A percentile compares a stretch with the other conserved stretches of the same genome.
These are phyloP conservation scores for Eptatretus atami DNA, from an alignment of 2,797 vertebrate genomes.

Conservation along the genomic window DNA sequence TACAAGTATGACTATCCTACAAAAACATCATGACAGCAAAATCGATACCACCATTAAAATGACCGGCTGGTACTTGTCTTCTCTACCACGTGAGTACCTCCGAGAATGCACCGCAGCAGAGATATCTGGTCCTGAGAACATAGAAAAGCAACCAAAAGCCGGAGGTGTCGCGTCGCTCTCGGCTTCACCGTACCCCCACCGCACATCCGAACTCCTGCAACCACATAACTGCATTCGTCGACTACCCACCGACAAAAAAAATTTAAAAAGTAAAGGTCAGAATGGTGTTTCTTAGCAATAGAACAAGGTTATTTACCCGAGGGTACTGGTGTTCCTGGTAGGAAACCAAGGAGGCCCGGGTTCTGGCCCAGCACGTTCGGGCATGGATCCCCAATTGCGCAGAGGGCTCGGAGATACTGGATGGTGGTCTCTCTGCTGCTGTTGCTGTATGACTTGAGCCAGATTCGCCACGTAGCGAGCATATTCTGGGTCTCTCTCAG, in stretches of 20 bases:
- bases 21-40: too few species aligned
- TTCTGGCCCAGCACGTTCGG: too few species aligned
- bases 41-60: too few species aligned
- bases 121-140: conserved; percentile 96
- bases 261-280: too few species aligned
- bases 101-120: conserved; percentile 89
- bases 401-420: background rate
- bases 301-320: too few species aligned
- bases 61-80: too few species aligned
- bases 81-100: conserved; percentile 19
- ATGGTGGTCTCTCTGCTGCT: conserved; percentile 31
- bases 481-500: conserved; percentile 90
- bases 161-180: too few species aligned
- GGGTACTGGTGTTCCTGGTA: too few species aligned
- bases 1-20: too few species aligned
- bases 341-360: too few species aligned
- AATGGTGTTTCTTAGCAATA: too few species aligned
- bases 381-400: too few species aligned
- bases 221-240: background rate
- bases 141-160: conserved; percentile 35
- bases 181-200: background rate
- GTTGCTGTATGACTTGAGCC: conserved; percentile 95
- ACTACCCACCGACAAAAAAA: background rate
- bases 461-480: conserved; percentile 86
- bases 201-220: background rate